These are phyloP conservation scores for Protodeltote pygarga DNA, from an alignment of 2,888 invertebrate species.

Conservation along the genomic window DNA sequence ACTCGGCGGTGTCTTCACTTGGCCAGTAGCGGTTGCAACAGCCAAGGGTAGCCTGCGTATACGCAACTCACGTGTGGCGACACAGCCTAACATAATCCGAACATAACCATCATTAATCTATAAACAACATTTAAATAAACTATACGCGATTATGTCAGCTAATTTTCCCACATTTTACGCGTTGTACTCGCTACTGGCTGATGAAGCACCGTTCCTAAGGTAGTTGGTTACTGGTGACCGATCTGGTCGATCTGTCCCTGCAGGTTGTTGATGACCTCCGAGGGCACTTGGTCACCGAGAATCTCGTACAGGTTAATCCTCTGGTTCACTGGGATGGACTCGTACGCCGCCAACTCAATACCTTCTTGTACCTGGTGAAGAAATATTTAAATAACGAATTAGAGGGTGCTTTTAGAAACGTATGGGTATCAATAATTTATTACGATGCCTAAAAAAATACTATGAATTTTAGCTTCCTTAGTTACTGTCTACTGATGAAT, in stretches of 20 bases:
- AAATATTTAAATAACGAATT: too few species aligned
- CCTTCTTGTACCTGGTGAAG: conserved; percentile 91
- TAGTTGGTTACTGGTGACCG: conserved; percentile 85
- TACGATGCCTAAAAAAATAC: too few species aligned
- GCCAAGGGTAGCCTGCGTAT: conserved; percentile 27
- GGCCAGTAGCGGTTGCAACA: conserved; percentile 51
- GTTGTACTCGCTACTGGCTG: conserved; percentile 33
- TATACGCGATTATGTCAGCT: background rate
- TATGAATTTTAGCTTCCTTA: conserved; percentile 2
- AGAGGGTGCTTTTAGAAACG: too few species aligned
- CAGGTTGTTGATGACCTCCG: conserved; percentile 95
- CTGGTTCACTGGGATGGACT: conserved; percentile 94
- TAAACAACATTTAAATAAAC: conserved; percentile 7
- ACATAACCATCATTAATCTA: conserved; percentile 8
- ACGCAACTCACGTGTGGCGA: conserved; percentile 20
- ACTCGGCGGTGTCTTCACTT: conserved; percentile 52
- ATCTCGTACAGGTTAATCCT: conserved; percentile 94
- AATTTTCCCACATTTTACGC: background rate
- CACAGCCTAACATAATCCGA: conserved; percentile 7
- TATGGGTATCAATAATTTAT: too few species aligned
- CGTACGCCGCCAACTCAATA: conserved; percentile 94
- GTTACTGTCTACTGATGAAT: conserved; percentile 7
- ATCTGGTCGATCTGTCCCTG: conserved; percentile 95
- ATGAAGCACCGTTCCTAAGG: conserved; percentile 28
- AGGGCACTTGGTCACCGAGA: conserved; percentile 94